Evolutionary conservation across 2,113 vertebrate species (phyloP), one percentile per base, ranked within the genome.

Genomic region (Budorcas taxicolor): DNA sequence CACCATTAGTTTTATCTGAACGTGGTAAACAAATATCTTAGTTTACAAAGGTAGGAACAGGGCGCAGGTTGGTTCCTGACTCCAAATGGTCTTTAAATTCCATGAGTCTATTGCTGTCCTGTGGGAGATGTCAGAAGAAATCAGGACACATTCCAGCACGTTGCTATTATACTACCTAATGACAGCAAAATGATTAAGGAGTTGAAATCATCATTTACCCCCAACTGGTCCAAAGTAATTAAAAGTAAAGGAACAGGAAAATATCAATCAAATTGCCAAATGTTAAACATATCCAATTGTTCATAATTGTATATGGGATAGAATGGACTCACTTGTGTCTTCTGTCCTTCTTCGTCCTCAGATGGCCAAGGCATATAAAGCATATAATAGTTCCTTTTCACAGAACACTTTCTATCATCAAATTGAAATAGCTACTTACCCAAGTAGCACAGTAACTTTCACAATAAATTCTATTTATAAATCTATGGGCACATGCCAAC

Each of bases 401-500:
- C 85, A 95, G 93, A 97, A 36, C 43, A 83, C 58, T 91, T 97
- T 97, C 93, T 97, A 81, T 97, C 91, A 91, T 97, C 88, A 92
- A 95, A 96, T 87, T 97, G 97, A 83, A 95, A 97, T 83, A 97
- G 93, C 45, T 84, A 96, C 93, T 98, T 97, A 96, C 50, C 62
- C 91, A 80, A 94, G 88, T 58, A 94, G 86, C 91, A 91, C 21
- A 94, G 94, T 93, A 89, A 96, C 92, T 87, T 97, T 80, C 94
- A 95, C 89, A 98, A 97, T 97, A 97, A 97, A 97, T 98, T 97
- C 96, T 97, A 97, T 98, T 97, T 97, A 97, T 97, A 98, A 98
- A 96, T 95, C 85, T 95, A 90, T 97, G 95, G 84, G 89, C 5
- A n/a, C 71, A 87, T 87, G 95, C 97, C 94, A 97, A 97, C 88